These are phyloP conservation scores for Microchrysa polita DNA, from an alignment of 2,888 invertebrate species.

Conservation along the genomic window DNA sequence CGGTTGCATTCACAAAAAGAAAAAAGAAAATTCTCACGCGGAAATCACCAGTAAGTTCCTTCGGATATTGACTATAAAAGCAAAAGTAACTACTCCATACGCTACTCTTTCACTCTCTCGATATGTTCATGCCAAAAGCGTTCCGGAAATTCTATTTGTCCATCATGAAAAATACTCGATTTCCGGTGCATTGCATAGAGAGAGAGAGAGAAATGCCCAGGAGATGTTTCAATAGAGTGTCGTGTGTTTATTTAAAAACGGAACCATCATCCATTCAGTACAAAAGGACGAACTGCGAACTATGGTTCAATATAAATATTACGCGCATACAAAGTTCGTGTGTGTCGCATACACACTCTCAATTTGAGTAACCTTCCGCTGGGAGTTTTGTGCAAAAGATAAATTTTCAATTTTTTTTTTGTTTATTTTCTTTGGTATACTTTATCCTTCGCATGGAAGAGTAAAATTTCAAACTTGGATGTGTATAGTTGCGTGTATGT, in stretches of 20 bases:
- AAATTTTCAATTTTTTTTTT: not conserved
- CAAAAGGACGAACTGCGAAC: too few species aligned
- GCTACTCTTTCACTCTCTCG: too few species aligned
- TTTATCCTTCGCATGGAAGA: not conserved
- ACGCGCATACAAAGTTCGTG: not conserved
- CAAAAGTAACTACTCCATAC: not conserved
- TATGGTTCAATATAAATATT: not conserved
- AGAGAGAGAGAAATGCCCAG: not conserved
- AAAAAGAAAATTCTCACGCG: too few species aligned
- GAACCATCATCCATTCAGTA: too few species aligned
- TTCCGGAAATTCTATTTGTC: conserved; percentile 25
- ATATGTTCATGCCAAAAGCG: not conserved
- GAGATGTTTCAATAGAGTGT: not conserved
- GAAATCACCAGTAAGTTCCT: not conserved
- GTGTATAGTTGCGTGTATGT: too few species aligned
- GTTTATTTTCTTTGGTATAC: too few species aligned
- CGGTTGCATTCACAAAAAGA: not conserved
- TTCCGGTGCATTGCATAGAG: conserved; percentile 22
- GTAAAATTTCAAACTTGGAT: not conserved
- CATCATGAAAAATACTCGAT: not conserved
- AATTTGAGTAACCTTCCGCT: not conserved
- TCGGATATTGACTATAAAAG: not conserved
- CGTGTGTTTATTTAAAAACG: not conserved
- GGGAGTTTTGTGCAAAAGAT: not conserved
- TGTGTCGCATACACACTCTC: too few species aligned